phyloP scores from a whole-genome alignment of 1,140 invertebrate species.

The Paraescarpia echinospica region DNA sequence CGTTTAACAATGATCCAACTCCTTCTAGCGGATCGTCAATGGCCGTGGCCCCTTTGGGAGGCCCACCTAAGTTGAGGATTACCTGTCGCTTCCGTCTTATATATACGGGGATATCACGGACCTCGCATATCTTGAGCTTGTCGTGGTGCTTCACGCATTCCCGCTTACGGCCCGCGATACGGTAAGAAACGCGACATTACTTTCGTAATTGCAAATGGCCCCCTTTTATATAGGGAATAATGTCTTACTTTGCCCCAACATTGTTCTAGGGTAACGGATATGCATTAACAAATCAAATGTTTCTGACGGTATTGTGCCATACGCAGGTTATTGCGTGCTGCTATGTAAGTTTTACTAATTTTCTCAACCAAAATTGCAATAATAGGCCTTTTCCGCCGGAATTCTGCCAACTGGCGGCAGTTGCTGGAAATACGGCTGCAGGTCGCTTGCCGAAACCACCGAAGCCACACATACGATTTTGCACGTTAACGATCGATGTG shows the following conservation, averaged over 20 bases:
- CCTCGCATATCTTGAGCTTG: background rate
- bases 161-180: background rate
- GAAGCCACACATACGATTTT: too few species aligned
- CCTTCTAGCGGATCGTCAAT: background rate
- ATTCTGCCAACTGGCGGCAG: too few species aligned
- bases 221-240: background rate
- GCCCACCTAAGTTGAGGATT: background rate
- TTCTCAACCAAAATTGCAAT: too few species aligned
- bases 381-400: too few species aligned
- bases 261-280: background rate
- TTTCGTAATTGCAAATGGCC: conserved; percentile 1
- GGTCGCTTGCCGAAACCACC: too few species aligned
- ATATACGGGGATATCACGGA: background rate
- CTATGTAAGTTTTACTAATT: too few species aligned
- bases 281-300: background rate
- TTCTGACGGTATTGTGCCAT: background rate
- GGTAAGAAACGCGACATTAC: background rate
- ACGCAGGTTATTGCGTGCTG: background rate
- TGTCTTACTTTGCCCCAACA: background rate
- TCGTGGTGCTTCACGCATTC: background rate
- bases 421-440: too few species aligned
- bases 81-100: background rate
- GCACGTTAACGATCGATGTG: too few species aligned
- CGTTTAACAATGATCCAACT: background rate
- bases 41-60: background rate